phyloP scores from a whole-genome alignment of 2,888 invertebrate species.

The Leptogaster cylindrica region DNA sequence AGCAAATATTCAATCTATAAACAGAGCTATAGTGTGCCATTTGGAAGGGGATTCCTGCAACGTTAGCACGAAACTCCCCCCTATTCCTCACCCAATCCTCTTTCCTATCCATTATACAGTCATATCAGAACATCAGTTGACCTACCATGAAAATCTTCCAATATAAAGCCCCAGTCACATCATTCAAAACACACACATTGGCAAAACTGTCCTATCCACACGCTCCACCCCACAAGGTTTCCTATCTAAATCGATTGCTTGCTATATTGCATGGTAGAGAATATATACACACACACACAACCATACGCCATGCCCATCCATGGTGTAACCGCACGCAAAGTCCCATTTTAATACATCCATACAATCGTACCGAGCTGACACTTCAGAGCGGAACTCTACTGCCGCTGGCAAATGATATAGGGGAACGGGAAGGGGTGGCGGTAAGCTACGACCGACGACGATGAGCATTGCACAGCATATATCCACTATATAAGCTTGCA shows the following conservation, averaged over 20 bases:
- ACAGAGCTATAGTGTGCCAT: too few species aligned
- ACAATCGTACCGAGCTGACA: conserved; percentile 1
- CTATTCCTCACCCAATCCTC: neutral
- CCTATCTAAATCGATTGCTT: conserved; percentile 39
- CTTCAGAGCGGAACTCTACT: conserved; percentile 8
- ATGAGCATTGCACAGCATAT: conserved; percentile 9
- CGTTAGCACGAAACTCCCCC: conserved; percentile 4
- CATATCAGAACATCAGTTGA: conserved; percentile 24
- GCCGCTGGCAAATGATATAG: neutral
- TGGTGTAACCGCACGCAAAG: neutral
- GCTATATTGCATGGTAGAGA: conserved; percentile 34
- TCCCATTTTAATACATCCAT: conserved; percentile 3
- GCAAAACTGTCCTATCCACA: conserved; percentile 26
- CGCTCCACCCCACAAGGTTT: conserved; percentile 24
- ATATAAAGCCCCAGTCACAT: conserved; percentile 24
- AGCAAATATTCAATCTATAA: too few species aligned
- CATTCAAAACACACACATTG: conserved; percentile 1
- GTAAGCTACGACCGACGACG: neutral
- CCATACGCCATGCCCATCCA: neutral
- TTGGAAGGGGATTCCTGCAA: too few species aligned
- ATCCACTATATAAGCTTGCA: neutral
- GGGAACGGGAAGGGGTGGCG: conserved; percentile 1
- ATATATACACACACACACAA: conserved; percentile 28
- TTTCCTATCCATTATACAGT: neutral
- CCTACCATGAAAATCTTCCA: conserved; percentile 22